These are phyloP conservation scores for Agonopterix alstromeriana DNA, from an alignment of 2,888 invertebrate genomes.

Conservation along the genomic window DNA sequence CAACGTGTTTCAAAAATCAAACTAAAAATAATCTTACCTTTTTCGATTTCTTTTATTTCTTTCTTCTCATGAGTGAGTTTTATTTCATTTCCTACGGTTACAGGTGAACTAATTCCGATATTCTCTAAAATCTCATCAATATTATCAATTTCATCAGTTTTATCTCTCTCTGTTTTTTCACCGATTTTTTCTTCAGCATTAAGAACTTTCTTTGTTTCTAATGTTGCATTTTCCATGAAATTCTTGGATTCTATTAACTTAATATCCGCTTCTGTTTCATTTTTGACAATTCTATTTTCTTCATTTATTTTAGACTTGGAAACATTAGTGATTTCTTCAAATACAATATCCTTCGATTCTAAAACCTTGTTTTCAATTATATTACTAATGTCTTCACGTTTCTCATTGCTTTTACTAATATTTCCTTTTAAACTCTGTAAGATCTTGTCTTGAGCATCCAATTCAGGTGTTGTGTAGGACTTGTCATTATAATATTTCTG, in stretches of 20 bases:
- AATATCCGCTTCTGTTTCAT: neutral
- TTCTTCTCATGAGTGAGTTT: too few species aligned
- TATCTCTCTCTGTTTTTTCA: conserved; percentile 1
- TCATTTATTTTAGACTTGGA: neutral
- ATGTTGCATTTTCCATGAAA: too few species aligned
- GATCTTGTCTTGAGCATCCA: conserved; percentile 43
- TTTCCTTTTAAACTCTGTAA: conserved; percentile 14
- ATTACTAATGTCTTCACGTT: neutral
- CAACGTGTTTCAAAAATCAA: too few species aligned
- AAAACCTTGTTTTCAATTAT: neutral
- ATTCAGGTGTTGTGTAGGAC: conserved; percentile 45
- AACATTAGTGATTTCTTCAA: neutral
- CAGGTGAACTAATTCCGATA: neutral
- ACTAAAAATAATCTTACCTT: too few species aligned
- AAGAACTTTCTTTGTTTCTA: too few species aligned
- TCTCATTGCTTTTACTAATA: conserved; percentile 8
- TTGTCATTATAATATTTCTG: conserved; percentile 59
- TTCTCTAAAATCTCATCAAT: conserved; percentile 18
- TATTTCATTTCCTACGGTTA: neutral
- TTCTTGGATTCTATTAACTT: too few species aligned
- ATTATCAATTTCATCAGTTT: conserved; percentile 11
- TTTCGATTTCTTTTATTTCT: too few species aligned
- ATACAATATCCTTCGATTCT: conserved; percentile 2
- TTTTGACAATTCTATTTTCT: neutral
- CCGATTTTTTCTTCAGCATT: too few species aligned